Evolutionary conservation across 2,113 vertebrate genomes (phyloP), one percentile per base, ranked within the genome.

Genomic region (Xiphophorus hellerii): DNA sequence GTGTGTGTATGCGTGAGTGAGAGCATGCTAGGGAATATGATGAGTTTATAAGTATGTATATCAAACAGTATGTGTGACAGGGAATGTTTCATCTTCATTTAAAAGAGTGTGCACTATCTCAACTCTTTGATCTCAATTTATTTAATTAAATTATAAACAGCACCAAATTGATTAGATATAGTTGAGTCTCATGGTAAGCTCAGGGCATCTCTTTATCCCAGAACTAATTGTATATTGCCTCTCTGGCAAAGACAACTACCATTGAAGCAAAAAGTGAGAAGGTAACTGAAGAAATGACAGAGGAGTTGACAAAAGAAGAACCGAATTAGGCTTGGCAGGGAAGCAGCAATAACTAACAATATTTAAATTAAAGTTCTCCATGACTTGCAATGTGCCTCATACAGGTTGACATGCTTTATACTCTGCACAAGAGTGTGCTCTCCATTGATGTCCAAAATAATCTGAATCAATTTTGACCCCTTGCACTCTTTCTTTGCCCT

Each of bases 111-210:
- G 63, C 66, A 66, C 63, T 48, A 81, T 75, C 70, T 72, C 69
- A 1, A 54, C 37, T 71, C 82, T 83, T 87, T 89, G 66, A 85
- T 85, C 77, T 83, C 15, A 37, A 66, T 58, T 42, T 77, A 77
- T 81, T 89, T 85, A 79, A 85, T 83, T 71, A 77, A 69, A 72
- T 39, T 37, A 74, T 73, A 76, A 60, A 39, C 51, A 58, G 58
- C 62, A 66, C 6, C n/a, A 71, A 79, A 81, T 79, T 62, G 62
- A 87, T 85, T 85, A 2, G 78, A 75, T 54, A 75, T 87, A 0
- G 15, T 85, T 10, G 1, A 77, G 61, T 79, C 70, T 83, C 64
- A 60, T 3, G 27, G 51, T 28, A 44, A 66, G 73, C 70, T 71
- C 20, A n/a, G 44, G 69, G 54, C 13, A 54, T 77, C 71, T 83